Evolutionary conservation across 2,797 vertebrate species (phyloP), one percentile per base, ranked within the genome.

Genomic region (Sciurus carolinensis): DNA sequence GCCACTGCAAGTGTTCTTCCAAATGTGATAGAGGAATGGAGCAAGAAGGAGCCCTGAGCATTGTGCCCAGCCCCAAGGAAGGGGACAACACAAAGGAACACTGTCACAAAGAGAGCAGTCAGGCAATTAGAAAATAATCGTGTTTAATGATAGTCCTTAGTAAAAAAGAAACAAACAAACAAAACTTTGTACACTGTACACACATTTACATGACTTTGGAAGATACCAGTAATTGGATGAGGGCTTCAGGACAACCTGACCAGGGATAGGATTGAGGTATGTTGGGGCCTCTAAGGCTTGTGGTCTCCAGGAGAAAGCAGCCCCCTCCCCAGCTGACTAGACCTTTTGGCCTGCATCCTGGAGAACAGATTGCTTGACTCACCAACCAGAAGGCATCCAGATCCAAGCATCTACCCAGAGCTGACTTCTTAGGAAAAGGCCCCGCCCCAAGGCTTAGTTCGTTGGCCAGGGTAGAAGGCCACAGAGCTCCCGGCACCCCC

Each of bases 231-330:
- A 44, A 80, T 79, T 42, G 86, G 36, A 57, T 42, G 24, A 84
- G 62, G 91, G 66, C 71, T 72, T 50, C 24, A 30, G 59, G 59
- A 85, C 17, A 42, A 80, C 59, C 42, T 0, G 24, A 81, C 87
- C 93, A 33, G 13, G 54, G 90, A 93, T 59, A 92, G 73, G 79
- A 88, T 50, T 96, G 98, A 98, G 98, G 98, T 98, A 98, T 97
- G 91, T 93, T 84, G 93, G 81, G 89, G 94, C 83, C 90, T 94
- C 69, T 66, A 80, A 87, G 92, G 90, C 44, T 80, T 5, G 3
- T 39, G 64, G 84, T 96, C 81, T 91, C 89, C 1, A 3, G 39
- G 72, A 93, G 64, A 44, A 88, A 91, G 50, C 44, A 52, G 17
- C 44, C 36, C 28, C 30, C 30, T 69, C 75, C 67, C 76, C 44